Percentiles rank a stretch among this genome's conserved stretches.
phyloP scores from a whole-genome alignment of 2,113 vertebrate genomes.

The Xiphorhynchus elegans region DNA sequence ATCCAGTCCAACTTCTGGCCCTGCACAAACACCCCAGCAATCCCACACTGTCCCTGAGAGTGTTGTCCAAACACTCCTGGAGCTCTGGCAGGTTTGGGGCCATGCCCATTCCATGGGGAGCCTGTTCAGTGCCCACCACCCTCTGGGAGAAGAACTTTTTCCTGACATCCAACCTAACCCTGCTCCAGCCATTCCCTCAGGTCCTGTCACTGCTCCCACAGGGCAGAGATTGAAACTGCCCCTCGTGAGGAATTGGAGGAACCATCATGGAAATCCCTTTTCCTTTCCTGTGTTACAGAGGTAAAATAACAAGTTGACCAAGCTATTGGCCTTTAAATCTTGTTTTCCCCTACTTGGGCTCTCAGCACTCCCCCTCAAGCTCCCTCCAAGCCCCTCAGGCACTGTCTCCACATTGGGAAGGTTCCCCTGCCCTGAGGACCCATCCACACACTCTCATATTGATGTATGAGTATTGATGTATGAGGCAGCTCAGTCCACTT shows the following conservation, averaged over 20 bases:
- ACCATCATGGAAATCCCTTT: neutral
- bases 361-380: neutral
- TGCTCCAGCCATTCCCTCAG: neutral
- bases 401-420: fast-evolving
- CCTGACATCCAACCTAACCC: neutral
- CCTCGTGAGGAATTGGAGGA: neutral
- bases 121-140: neutral
- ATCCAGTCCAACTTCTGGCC: neutral
- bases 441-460: neutral
- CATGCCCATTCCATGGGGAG: neutral
- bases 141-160: neutral
- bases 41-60: neutral
- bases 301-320: neutral
- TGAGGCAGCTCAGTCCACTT: neutral
- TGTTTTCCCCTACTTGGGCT: fast-evolving
- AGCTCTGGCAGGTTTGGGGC: neutral
- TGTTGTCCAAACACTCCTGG: neutral
- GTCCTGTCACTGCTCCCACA: neutral
- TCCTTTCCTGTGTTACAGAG: neutral
- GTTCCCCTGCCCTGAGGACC: neutral
- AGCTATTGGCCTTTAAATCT: neutral
- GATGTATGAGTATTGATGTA: too few relatives aligned
- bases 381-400: neutral
- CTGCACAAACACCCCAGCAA: neutral
- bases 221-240: neutral